These are phyloP conservation scores for Etheostoma spectabile DNA, from an alignment of 2,113 vertebrate genomes.

Conservation along the genomic window DNA sequence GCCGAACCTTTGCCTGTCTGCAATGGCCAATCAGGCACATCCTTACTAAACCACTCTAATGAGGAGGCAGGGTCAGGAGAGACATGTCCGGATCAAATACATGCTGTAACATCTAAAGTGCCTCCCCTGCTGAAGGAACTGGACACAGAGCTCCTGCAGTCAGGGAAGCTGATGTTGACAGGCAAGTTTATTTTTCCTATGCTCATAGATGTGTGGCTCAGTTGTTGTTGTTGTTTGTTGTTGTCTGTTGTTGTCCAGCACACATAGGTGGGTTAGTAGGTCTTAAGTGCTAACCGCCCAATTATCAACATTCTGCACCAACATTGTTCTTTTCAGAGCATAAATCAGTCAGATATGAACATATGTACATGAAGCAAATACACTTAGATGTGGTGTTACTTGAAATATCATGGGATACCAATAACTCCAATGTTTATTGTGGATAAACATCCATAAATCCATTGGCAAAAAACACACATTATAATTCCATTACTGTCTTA, in stretches of 20 bases:
- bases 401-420: not conserved
- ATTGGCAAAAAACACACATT: not conserved
- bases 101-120: constrained; percentile 45
- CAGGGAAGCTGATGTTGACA: constrained; percentile 82
- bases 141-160: constrained; percentile 82
- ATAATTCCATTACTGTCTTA: not conserved
- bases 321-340: not conserved
- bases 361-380: not conserved
- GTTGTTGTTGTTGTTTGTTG: not conserved
- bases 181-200: constrained; percentile 60
- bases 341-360: not conserved
- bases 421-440: too few relatives aligned
- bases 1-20: constrained; percentile 44
- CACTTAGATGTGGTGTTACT: not conserved
- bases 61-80: constrained; percentile 41
- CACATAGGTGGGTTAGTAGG: not conserved
- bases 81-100: constrained; percentile 53
- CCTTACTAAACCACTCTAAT: constrained; percentile 60
- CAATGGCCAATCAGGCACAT: constrained; percentile 61
- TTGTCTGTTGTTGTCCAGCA: not conserved
- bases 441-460: not conserved
- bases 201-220: not conserved
- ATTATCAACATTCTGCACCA: not conserved
- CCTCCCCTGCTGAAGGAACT: constrained; percentile 76
- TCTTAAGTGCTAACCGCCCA: not conserved